A percentile compares a stretch with the other conserved stretches of the same genome.
Evolutionary conservation across 2,113 vertebrate species (phyloP).

Genomic region (Onychorhynchus coronatus): DNA sequence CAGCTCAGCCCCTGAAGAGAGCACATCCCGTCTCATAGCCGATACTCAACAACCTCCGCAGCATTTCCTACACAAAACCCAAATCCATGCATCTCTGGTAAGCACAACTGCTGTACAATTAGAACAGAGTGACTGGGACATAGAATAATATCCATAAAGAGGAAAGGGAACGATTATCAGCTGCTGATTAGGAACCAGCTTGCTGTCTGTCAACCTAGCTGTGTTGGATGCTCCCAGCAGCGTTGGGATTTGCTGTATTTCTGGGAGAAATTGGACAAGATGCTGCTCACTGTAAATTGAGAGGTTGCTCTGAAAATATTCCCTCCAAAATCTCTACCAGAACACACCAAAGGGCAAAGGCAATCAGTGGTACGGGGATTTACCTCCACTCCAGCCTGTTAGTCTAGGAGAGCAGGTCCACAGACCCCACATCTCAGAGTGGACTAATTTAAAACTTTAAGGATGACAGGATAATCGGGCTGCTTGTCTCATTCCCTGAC

Average conservation of each 20-base stretch:
- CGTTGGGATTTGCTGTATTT: background rate
- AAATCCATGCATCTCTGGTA: background rate
- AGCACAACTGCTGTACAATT: background rate
- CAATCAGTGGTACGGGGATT: accelerated
- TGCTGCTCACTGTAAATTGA: background rate
- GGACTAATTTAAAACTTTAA: background rate
- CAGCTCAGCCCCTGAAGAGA: background rate
- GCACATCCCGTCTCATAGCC: background rate
- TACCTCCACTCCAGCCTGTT: background rate
- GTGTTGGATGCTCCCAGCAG: background rate
- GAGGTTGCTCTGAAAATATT: background rate
- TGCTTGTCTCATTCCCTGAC: background rate
- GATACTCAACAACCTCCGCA: background rate
- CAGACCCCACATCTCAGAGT: background rate
- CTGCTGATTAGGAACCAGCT: background rate
- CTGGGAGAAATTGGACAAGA: background rate
- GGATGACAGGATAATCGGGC: background rate
- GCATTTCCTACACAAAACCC: background rate
- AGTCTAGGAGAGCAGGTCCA: background rate
- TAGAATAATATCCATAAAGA: background rate
- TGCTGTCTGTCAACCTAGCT: background rate
- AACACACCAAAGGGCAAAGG: background rate
- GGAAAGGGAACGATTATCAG: background rate
- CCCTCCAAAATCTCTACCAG: background rate
- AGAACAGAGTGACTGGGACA: background rate